These are phyloP conservation scores for Lepidurus arcticus DNA, from an alignment of 1,140 invertebrate species.

Conservation along the genomic window DNA sequence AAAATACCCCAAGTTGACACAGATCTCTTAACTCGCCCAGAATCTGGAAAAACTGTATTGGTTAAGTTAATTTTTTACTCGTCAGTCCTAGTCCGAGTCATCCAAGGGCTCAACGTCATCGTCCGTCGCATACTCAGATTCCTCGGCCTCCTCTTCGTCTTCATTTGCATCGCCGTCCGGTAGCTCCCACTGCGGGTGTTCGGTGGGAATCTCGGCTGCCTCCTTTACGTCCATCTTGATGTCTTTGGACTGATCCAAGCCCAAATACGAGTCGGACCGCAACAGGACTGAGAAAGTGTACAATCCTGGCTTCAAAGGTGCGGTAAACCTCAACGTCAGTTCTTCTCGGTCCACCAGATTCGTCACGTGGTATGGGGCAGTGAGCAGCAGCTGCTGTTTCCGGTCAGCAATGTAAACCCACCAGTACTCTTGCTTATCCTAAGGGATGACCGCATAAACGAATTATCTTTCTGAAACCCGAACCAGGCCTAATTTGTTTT, in stretches of 20 bases:
- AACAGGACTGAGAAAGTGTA: conserved; percentile 93
- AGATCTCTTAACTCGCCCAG: background rate
- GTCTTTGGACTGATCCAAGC: conserved; percentile 83
- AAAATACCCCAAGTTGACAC: too few relatives aligned
- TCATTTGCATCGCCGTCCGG: conserved; percentile 86
- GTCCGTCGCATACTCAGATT: conserved; percentile 65
- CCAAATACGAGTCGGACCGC: conserved; percentile 90
- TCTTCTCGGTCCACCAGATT: conserved; percentile 71
- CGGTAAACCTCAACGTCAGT: conserved; percentile 91
- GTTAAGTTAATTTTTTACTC: conserved; percentile 58
- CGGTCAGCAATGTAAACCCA: conserved; percentile 96
- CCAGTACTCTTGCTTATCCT: conserved; percentile 98
- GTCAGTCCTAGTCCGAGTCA: conserved; percentile 47
- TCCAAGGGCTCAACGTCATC: conserved; percentile 63
- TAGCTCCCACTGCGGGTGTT: conserved; percentile 94
- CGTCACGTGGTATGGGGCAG: conserved; percentile 85
- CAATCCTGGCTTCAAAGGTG: conserved; percentile 82
- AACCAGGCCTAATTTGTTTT: conserved; percentile 37
- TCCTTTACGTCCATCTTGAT: conserved; percentile 95
- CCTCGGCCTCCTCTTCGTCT: conserved; percentile 50
- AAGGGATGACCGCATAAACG: conserved; percentile 36
- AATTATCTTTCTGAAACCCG: background rate
- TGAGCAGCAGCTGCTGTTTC: conserved; percentile 81
- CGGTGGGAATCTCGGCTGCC: conserved; percentile 77
- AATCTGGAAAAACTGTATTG: conserved; percentile 40